phyloP scores from a whole-genome alignment of 2,888 invertebrate genomes.

The Exocentrus adspersus region DNA sequence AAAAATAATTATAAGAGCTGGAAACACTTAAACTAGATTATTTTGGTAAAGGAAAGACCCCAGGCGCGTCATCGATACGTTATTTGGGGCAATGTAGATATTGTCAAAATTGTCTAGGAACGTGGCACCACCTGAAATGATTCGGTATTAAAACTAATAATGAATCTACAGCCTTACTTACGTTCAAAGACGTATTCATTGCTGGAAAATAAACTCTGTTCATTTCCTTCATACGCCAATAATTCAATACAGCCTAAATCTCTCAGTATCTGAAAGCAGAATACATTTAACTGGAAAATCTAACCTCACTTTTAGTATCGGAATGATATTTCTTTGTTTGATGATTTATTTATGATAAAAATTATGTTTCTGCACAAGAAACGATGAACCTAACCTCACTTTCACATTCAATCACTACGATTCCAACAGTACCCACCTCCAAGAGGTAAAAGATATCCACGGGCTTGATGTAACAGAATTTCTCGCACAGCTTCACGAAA shows the following conservation, averaged over 20 bases:
- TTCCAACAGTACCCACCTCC: conserved; percentile 64
- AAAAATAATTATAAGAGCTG: conserved; percentile 11
- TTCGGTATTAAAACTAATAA: not conserved
- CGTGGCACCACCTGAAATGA: conserved; percentile 48
- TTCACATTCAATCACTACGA: conserved; percentile 29
- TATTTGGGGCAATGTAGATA: conserved; percentile 46
- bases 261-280: conserved; percentile 66
- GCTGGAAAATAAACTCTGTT: conserved; percentile 62
- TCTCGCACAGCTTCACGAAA: conserved; percentile 66
- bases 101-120: conserved; percentile 51
- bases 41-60: conserved; percentile 46
- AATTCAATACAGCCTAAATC: conserved; percentile 68
- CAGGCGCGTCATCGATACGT: conserved; percentile 42
- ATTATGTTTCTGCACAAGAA: too few species aligned
- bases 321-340: too few species aligned
- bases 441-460: conserved; percentile 71
- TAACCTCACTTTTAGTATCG: too few species aligned
- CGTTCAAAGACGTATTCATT: conserved; percentile 36
- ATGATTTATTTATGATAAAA: too few species aligned
- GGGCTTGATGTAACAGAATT: conserved; percentile 75
- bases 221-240: conserved; percentile 57
- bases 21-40: conserved; percentile 9
- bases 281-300: too few species aligned
- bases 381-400: too few species aligned
- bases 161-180: conserved; percentile 26